A percentile compares a stretch with the other conserved stretches of the same genome.
Conservation (phyloP, 2,888 invertebrate genomes). For the Unio pictorum region DNA sequence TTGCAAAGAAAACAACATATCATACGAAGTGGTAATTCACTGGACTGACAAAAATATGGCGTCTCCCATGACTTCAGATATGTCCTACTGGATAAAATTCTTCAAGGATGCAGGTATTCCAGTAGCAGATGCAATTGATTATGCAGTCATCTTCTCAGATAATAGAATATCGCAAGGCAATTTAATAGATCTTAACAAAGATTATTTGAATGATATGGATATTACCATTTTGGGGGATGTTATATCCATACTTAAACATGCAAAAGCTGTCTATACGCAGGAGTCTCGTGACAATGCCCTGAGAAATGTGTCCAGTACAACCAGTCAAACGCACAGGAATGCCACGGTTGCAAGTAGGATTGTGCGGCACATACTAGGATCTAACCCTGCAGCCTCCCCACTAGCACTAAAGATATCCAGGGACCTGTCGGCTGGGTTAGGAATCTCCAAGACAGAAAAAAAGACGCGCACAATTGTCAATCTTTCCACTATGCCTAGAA, state of each 20-base stretch:
- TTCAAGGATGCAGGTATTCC: slow-evolving; percentile 90
- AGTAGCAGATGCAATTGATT: slow-evolving; percentile 83
- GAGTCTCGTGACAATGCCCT: slow-evolving; percentile 18
- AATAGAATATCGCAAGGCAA: slow-evolving; percentile 90
- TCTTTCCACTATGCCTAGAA: slow-evolving; percentile 22
- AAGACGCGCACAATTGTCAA: neutral
- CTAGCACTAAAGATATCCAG: no score
- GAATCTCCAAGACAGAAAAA: neutral
- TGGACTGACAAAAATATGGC: no score
- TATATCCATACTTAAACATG: slow-evolving; percentile 79
- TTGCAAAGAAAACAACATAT: no score
- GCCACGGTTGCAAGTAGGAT: no score
- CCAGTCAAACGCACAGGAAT: no score
- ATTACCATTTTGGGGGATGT: slow-evolving; percentile 81
- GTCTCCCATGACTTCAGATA: slow-evolving; percentile 34
- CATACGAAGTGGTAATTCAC: no score
- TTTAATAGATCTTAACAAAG: slow-evolving; percentile 88
- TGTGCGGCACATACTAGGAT: no score
- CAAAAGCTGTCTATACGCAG: slow-evolving; percentile 75
- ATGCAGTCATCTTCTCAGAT: slow-evolving; percentile 88
- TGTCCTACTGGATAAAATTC: slow-evolving; percentile 83
- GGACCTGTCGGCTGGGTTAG: no score
- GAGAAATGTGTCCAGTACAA: no score
- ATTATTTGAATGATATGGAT: slow-evolving; percentile 90
- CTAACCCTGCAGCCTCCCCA: no score